These are phyloP conservation scores for Forbesichthys papilliferus DNA, from an alignment of 2,113 vertebrate species.

Conservation along the genomic window DNA sequence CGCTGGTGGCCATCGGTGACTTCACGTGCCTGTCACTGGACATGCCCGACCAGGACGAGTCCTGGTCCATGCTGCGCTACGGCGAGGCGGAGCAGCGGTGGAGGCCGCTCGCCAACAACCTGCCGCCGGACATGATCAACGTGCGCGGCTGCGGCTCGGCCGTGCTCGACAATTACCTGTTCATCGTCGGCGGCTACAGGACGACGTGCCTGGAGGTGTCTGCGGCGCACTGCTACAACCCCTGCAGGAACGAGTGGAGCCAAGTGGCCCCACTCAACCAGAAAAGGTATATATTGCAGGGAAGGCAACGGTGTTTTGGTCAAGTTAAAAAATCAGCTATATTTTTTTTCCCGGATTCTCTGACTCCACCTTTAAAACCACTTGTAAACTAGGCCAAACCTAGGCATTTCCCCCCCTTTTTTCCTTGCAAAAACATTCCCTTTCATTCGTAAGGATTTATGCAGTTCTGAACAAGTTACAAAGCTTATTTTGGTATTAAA, in stretches of 20 bases:
- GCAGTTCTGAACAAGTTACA: too few relatives aligned
- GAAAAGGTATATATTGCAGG: constrained; percentile 80
- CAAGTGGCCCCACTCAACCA: constrained; percentile 92
- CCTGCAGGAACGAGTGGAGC: constrained; percentile 89
- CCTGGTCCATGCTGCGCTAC: constrained; percentile 88
- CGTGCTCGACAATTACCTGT: constrained; percentile 91
- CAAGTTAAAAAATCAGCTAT: constrained; percentile 5
- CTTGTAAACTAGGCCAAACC: too few relatives aligned
- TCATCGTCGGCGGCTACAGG: constrained; percentile 89
- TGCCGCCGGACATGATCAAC: constrained; percentile 85
- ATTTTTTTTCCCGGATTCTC: too few relatives aligned
- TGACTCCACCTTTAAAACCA: too few relatives aligned
- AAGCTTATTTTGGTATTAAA: too few relatives aligned
- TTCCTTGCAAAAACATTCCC: too few relatives aligned
- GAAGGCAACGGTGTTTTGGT: too few relatives aligned
- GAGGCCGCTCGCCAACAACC: constrained; percentile 83
- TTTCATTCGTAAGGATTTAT: too few relatives aligned
- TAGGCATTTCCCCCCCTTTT: too few relatives aligned
- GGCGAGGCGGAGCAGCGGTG: constrained; percentile 84
- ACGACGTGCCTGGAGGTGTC: constrained; percentile 92
- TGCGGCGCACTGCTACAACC: constrained; percentile 91
- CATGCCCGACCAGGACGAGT: constrained; percentile 75
- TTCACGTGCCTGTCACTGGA: constrained; percentile 78
- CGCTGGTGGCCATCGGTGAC: constrained; percentile 85
- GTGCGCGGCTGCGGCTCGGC: constrained; percentile 88